These are phyloP conservation scores for Lycocorax pyrrhopterus DNA, from an alignment of 2,113 vertebrate species.

Conservation along the genomic window DNA sequence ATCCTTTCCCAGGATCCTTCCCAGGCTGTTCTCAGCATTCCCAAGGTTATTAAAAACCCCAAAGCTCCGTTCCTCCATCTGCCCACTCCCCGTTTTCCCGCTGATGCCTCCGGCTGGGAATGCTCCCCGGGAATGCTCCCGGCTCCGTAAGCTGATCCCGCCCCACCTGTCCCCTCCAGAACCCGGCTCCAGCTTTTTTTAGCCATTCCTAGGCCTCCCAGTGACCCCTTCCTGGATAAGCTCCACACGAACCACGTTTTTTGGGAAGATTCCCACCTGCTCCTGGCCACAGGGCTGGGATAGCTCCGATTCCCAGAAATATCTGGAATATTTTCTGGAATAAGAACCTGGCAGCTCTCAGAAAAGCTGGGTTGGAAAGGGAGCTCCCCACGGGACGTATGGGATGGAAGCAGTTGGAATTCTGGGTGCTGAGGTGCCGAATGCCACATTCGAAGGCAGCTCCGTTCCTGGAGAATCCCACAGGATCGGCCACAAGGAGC, in stretches of 20 bases:
- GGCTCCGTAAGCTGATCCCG: slow-evolving; percentile 24
- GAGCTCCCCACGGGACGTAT: accelerated
- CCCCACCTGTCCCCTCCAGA: slow-evolving; percentile 56
- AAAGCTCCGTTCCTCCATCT: neutral
- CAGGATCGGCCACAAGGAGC: accelerated
- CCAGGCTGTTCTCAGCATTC: neutral
- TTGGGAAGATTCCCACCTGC: slow-evolving; percentile 38
- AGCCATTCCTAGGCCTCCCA: slow-evolving; percentile 17
- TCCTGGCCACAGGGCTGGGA: neutral
- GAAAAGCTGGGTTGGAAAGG: neutral
- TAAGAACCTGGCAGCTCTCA: neutral
- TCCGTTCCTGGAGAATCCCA: neutral
- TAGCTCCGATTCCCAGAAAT: neutral
- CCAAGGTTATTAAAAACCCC: neutral
- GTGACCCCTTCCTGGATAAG: neutral
- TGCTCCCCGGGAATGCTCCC: neutral
- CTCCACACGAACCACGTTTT: neutral
- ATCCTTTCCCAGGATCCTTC: neutral
- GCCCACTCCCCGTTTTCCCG: neutral
- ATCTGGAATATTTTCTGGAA: neutral
- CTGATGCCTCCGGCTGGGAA: neutral
- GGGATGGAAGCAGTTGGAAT: accelerated
- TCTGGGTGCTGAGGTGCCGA: neutral
- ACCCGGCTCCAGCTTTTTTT: slow-evolving; percentile 60
- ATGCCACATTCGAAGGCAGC: accelerated